Conservation (phyloP, 2,888 invertebrate genomes). For the Enchytraeus crypticus region DNA sequence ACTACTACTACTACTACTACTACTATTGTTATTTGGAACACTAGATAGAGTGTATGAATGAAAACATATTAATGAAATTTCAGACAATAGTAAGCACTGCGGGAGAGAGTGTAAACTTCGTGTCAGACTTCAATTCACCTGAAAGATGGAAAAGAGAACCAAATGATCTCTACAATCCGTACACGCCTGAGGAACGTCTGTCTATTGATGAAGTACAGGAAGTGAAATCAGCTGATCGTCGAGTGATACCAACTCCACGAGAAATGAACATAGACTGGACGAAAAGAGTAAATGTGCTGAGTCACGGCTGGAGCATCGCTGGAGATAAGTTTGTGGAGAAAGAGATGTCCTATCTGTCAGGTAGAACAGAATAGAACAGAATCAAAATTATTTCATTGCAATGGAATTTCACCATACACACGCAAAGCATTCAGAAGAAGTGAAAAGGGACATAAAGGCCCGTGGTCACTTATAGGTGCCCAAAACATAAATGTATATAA, state of each 20-base stretch:
- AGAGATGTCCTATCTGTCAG: too few species aligned
- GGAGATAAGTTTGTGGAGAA: too few species aligned
- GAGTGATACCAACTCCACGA: not conserved
- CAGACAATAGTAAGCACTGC: slow-evolving; percentile 14
- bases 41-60: too few species aligned
- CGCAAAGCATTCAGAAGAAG: too few species aligned
- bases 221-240: not conserved
- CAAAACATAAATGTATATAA: too few species aligned
- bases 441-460: too few species aligned
- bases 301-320: not conserved
- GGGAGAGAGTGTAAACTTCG: slow-evolving; percentile 19
- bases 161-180: slow-evolving; percentile 21
- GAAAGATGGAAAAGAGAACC: slow-evolving; percentile 28
- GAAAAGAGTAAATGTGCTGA: not conserved
- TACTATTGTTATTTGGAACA: too few species aligned
- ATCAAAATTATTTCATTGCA: too few species aligned
- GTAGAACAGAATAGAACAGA: too few species aligned
- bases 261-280: not conserved
- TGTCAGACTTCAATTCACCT: slow-evolving; percentile 19
- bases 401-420: too few species aligned
- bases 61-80: slow-evolving; percentile 1
- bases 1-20: too few species aligned
- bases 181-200: slow-evolving; percentile 19
- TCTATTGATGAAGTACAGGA: not conserved
- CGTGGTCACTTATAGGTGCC: too few species aligned